phyloP scores from a whole-genome alignment of 30 jellyfish, hydroid and myxozoan genomes.

The Turritopsis rubra region DNA sequence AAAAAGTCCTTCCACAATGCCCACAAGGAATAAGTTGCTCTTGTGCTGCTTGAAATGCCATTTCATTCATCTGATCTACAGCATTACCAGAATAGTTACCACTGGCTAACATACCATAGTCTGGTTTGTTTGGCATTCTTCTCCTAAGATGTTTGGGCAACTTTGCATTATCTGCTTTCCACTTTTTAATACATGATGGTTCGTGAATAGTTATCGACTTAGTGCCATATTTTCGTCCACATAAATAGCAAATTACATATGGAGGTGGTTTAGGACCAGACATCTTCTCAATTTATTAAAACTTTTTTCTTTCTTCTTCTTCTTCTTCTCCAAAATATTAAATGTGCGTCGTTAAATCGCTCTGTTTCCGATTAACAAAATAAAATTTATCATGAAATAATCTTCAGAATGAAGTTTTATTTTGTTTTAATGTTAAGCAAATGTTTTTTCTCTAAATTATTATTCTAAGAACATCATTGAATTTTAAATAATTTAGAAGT shows the following conservation, averaged over 20 bases:
- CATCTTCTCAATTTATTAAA: neutral
- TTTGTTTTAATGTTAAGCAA: neutral
- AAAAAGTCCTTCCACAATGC: constrained; percentile 75
- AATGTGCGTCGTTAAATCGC: neutral
- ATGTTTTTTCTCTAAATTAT: neutral
- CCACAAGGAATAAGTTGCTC: constrained; percentile 83
- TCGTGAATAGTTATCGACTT: constrained; percentile 74
- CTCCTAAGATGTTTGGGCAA: constrained; percentile 71
- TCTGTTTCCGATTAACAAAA: neutral
- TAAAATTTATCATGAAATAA: too few species aligned
- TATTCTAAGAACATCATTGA: neutral
- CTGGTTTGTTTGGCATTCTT: constrained; percentile 63
- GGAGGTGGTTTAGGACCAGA: constrained; percentile 65
- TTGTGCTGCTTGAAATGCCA: constrained; percentile 65
- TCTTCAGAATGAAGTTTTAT: neutral
- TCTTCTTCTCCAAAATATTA: neutral
- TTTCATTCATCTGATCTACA: constrained; percentile 67
- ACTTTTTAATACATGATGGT: constrained; percentile 79
- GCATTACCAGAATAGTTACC: constrained; percentile 44
- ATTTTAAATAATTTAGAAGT: too few species aligned
- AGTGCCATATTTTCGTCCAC: constrained; percentile 93
- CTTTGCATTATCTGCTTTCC: constrained; percentile 76
- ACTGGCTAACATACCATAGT: constrained; percentile 43
- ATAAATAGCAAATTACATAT: constrained; percentile 77
- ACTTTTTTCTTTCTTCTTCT: neutral